These are phyloP conservation scores for Chrysopilus asiliformis DNA, from an alignment of 2,888 invertebrate species.

Conservation along the genomic window DNA sequence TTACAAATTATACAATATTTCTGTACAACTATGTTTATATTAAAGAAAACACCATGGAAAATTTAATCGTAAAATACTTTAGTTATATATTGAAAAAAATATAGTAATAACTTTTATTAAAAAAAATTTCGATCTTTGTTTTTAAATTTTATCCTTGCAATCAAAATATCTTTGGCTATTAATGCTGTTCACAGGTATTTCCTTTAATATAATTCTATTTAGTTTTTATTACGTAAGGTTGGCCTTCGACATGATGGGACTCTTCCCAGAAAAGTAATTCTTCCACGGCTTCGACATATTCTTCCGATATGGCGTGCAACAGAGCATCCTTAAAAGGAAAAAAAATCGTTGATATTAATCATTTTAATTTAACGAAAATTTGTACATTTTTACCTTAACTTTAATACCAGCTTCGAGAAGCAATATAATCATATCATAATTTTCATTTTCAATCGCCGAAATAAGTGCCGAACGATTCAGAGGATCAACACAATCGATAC, in stretches of 20 bases:
- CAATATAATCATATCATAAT: constrained; percentile 79
- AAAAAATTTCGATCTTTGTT: no score
- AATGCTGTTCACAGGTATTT: no score
- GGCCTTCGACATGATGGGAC: constrained; percentile 56
- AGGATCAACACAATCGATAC: constrained; percentile 92
- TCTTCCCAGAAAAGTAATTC: constrained; percentile 84
- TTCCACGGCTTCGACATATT: constrained; percentile 96
- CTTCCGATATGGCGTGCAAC: constrained; percentile 93
- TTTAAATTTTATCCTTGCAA: no score
- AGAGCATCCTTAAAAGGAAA: constrained; percentile 70
- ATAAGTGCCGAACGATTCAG: constrained; percentile 85
- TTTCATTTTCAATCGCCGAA: constrained; percentile 95
- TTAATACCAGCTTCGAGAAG: constrained; percentile 69
- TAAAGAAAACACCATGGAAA: no score
- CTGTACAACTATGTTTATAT: not conserved
- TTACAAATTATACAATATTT: not conserved
- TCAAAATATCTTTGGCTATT: no score
- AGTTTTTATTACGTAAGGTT: constrained; percentile 64
- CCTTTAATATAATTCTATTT: no score
- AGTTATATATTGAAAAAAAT: no score
- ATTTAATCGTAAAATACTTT: no score
- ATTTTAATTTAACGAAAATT: not conserved
- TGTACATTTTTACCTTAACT: constrained; percentile 50
- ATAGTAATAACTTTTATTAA: no score
- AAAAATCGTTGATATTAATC: not conserved